Base-by-base conservation (phyloP, 64 coral and sea anemone species). In the Catalaphyllia jardinei region DNA sequence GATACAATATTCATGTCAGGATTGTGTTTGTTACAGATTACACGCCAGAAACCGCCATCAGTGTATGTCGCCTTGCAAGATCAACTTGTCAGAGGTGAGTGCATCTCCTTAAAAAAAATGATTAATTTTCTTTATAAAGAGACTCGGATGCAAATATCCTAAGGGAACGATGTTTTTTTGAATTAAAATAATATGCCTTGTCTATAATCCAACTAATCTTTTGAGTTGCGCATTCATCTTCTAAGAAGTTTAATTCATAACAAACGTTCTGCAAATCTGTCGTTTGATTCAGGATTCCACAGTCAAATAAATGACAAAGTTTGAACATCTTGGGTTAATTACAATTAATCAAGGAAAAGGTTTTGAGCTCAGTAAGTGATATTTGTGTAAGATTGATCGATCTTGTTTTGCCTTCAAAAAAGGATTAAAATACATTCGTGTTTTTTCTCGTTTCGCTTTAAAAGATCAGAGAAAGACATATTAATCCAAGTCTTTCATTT, bases 11-110 rank as follows among this genome's bases (percentile, higher is more conserved):
- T 83, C 4, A 83, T 64, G 60, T 24, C 30, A 65, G 6, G 38
- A 17, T 50, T 85, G 31, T 71, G 10, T 85, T 85, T 69, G 62
- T 85, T 29, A 24, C 25, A 85, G 81, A 42, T 71, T 35, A 64
- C 12, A 10, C 18, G 18, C 10, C 39, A 52, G 62, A 17, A 42
- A 71, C 63, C 20, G 39, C 14, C 5, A 52, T 15, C 30, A n/a
- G n/a, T n/a, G n/a, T 5, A 28, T 35, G 24, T 16, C 12, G 10
- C 18, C 22, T 11, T 27, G 25, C n/a, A 27, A 69, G 10, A 69
- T 35, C 60, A 42, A 12, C 24, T 67, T 67, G 20, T 17, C 29
- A 85, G 49, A 71, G 81, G 81, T 85, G 49, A 28, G 81, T 28
- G 20, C 22, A 69, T 69, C 65, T 69, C 65, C 65, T 28, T 4